Conservation (phyloP, 2,113 vertebrate genomes). For the Pipra filicauda region DNA sequence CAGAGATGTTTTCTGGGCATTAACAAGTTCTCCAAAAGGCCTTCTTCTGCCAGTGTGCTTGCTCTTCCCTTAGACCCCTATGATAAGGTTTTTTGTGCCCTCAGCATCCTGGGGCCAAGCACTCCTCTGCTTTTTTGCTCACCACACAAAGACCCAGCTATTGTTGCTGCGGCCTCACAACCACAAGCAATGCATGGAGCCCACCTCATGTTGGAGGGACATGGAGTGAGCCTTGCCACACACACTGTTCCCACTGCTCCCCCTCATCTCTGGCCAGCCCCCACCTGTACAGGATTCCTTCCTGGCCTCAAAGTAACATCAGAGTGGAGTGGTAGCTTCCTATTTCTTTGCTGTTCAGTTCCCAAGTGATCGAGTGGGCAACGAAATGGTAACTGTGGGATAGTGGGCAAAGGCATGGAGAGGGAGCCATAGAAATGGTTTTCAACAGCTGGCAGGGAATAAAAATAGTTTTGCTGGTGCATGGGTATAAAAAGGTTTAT, state of each 20-base stretch:
- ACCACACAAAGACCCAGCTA: fast-evolving
- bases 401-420: neutral
- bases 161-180: neutral
- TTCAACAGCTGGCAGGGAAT: neutral
- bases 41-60: neutral
- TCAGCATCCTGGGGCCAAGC: neutral
- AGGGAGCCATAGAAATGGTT: conserved; percentile 1
- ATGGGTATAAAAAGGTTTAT: conserved; percentile 15
- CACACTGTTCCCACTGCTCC: neutral
- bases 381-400: neutral
- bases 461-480: neutral
- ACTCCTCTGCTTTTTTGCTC: neutral
- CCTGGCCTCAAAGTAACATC: neutral
- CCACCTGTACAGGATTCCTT: fast-evolving
- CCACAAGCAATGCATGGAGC: fast-evolving
- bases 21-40: neutral
- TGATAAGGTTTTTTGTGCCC: neutral
- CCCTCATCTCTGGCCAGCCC: neutral
- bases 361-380: neutral
- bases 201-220: neutral
- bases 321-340: neutral
- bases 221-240: fast-evolving
- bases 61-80: neutral
- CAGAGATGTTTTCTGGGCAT: neutral
- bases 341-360: neutral